phyloP scores from a whole-genome alignment of 2,797 vertebrate species.

The Cynodonichthys magdalenae region DNA sequence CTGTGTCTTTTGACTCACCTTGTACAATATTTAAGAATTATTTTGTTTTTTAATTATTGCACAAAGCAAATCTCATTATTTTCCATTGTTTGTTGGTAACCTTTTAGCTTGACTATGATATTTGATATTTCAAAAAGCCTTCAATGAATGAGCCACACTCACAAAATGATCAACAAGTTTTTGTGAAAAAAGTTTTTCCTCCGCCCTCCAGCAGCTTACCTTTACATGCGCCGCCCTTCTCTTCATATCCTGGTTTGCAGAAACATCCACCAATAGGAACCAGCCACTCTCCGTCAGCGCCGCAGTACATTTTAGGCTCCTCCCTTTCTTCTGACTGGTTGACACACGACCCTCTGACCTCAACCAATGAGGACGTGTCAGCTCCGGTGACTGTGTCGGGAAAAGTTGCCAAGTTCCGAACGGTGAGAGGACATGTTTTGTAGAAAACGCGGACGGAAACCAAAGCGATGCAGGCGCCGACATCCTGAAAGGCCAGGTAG shows the following conservation, averaged over 20 bases:
- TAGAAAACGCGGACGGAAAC: conserved; percentile 97
- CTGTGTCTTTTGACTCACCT: no score
- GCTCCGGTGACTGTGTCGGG: conserved; percentile 96
- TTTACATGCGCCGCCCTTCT: conserved; percentile 90
- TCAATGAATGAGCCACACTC: not conserved
- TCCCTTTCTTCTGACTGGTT: conserved; percentile 96
- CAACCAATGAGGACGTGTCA: conserved; percentile 95
- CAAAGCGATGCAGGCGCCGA: conserved; percentile 96
- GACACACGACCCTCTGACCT: conserved; percentile 97
- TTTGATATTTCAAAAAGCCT: not conserved
- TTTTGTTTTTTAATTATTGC: conserved; percentile 6
- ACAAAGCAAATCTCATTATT: conserved; percentile 17
- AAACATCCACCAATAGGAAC: conserved; percentile 97
- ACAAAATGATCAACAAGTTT: conserved; percentile 2
- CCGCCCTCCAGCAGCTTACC: conserved; percentile 77
- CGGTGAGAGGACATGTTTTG: conserved; percentile 94
- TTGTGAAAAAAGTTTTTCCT: not conserved
- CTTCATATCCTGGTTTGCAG: conserved; percentile 93
- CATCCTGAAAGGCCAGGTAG: conserved; percentile 98
- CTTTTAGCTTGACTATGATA: conserved; percentile 5
- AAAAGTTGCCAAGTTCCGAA: conserved; percentile 95
- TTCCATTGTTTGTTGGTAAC: conserved; percentile 12
- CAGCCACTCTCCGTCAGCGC: conserved; percentile 97
- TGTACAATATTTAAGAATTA: conserved; percentile 1
- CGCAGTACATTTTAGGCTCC: conserved; percentile 99